Evolutionary conservation across 2,113 vertebrate genomes (phyloP).

Genomic region (Forbesichthys agassizii): DNA sequence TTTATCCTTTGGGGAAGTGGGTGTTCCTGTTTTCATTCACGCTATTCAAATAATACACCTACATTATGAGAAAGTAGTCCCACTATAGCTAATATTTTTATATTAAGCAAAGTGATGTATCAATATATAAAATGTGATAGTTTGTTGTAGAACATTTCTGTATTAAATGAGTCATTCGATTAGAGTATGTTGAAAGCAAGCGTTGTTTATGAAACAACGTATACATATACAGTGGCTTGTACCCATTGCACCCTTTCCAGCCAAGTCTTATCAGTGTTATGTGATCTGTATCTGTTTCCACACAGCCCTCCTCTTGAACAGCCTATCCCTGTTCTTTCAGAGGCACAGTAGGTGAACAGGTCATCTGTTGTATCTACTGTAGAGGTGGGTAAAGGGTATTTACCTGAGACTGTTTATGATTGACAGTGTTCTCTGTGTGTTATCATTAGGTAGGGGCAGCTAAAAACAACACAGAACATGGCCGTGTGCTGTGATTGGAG

Average conservation of each 20-base stretch:
- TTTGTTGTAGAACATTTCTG: too few species aligned
- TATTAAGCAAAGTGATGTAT: too few species aligned
- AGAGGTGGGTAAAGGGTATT: background rate
- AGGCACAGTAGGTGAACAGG: background rate
- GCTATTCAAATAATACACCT: too few species aligned
- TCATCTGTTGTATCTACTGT: background rate
- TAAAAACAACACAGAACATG: too few species aligned
- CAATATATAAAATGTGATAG: too few species aligned
- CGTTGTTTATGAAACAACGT: constrained; percentile 16
- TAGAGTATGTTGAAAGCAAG: too few species aligned
- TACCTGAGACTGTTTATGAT: background rate
- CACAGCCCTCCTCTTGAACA: background rate
- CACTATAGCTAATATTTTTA: too few species aligned
- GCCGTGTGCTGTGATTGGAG: background rate
- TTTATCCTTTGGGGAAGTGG: too few species aligned
- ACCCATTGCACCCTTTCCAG: background rate
- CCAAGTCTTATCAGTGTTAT: background rate
- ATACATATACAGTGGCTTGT: background rate
- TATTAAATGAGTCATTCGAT: too few species aligned
- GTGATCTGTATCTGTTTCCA: background rate
- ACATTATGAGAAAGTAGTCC: too few species aligned
- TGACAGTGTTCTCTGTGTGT: background rate
- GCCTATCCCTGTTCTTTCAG: background rate
- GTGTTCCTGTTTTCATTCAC: too few species aligned
- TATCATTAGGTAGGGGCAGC: background rate